Evolutionary conservation across 1,140 invertebrate species (phyloP).

Genomic region (Campoletis sonorensis): DNA sequence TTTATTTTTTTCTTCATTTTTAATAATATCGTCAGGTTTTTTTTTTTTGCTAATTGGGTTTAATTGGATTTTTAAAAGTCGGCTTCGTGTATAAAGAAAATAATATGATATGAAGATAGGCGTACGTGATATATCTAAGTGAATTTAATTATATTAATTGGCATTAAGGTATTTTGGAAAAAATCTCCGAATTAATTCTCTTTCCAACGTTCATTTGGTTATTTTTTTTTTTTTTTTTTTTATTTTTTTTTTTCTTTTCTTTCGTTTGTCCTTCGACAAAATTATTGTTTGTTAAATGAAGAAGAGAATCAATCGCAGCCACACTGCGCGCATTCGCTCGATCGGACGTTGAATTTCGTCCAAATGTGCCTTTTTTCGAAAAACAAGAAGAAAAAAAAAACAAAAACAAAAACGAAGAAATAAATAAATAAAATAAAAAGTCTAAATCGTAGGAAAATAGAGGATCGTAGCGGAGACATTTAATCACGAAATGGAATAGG

Average conservation of each 20-base stretch:
- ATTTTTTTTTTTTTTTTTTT: conserved; percentile 47
- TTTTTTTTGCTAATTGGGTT: conserved; percentile 45
- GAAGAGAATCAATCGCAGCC: conserved; percentile 8
- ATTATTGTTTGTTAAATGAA: neutral
- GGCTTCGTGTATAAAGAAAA: conserved; percentile 35
- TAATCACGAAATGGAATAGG: neutral
- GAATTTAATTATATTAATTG: conserved; percentile 23
- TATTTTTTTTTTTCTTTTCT: conserved; percentile 45
- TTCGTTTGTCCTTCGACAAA: conserved; percentile 38
- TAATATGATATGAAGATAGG: conserved; percentile 32
- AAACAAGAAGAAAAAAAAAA: conserved; percentile 44
- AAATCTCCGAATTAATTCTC: conserved; percentile 18
- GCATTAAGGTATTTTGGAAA: conserved; percentile 33
- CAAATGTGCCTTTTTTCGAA: conserved; percentile 68
- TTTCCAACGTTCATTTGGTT: neutral
- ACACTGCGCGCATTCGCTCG: conserved; percentile 34
- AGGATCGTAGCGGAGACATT: conserved; percentile 22
- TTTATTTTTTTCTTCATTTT: conserved; percentile 30
- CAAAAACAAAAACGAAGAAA: no score
- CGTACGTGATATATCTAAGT: conserved; percentile 27
- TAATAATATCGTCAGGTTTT: no score
- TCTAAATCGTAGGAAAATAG: conserved; percentile 53
- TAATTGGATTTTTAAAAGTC: conserved; percentile 48
- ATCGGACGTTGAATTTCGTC: conserved; percentile 53
- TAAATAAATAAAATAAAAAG: conserved; percentile 44